A percentile compares a stretch with the other conserved stretches of the same genome.
phyloP scores from a whole-genome alignment of 2,888 invertebrate genomes.

The Stratiomys singularior region DNA sequence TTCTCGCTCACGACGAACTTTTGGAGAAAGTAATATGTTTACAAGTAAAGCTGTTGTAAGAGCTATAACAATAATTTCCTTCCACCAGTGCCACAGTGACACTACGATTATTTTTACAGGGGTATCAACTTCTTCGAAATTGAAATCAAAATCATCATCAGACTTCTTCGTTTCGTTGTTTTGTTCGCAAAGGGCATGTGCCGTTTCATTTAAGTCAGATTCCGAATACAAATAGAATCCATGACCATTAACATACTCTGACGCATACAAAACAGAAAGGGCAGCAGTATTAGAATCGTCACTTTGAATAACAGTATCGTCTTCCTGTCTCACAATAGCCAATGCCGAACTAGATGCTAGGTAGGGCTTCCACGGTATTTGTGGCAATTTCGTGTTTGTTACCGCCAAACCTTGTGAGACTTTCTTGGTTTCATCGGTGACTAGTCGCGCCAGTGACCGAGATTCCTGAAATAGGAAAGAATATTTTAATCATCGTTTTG shows the following conservation, averaged over 20 bases:
- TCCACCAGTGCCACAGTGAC: constrained; percentile 86
- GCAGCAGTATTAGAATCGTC: constrained; percentile 71
- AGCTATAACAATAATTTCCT: constrained; percentile 81
- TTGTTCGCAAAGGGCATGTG: constrained; percentile 65
- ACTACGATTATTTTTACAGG: constrained; percentile 77
- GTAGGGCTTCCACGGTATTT: constrained; percentile 80
- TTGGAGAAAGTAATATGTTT: constrained; percentile 73
- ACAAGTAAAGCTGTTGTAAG: constrained; percentile 77
- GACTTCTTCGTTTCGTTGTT: constrained; percentile 37
- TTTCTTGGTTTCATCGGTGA: constrained; percentile 59
- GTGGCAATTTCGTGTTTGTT: constrained; percentile 60
- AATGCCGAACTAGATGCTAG: constrained; percentile 69
- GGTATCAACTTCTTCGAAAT: constrained; percentile 68
- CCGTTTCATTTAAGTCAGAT: constrained; percentile 67
- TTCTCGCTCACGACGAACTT: constrained; percentile 58
- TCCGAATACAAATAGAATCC: constrained; percentile 81
- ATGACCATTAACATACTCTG: constrained; percentile 79
- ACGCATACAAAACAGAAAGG: constrained; percentile 78
- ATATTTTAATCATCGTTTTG: not conserved
- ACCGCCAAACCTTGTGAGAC: constrained; percentile 60
- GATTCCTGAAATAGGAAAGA: constrained; percentile 66
- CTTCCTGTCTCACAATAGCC: constrained; percentile 54
- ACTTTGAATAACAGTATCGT: constrained; percentile 54
- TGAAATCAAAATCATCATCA: constrained; percentile 54
- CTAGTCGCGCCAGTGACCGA: constrained; percentile 62